Evolutionary conservation across 2,113 vertebrate species (phyloP).

Genomic region (Talpa occidentalis): DNA sequence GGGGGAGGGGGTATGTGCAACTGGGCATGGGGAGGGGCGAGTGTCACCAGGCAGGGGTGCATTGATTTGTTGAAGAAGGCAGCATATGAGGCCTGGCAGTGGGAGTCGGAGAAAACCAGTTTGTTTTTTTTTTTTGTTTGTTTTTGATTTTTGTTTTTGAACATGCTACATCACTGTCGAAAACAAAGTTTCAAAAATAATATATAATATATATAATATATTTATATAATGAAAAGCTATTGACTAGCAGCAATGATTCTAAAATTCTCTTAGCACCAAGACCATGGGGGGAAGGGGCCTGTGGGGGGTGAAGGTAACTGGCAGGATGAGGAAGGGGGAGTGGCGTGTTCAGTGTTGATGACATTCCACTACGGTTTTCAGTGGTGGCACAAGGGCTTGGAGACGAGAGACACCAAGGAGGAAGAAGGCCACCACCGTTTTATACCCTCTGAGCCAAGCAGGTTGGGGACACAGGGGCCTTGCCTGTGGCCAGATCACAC

Average conservation of each 20-base stretch:
- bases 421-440: conserved; percentile 50
- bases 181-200: conserved; percentile 89
- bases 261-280: conserved; percentile 91
- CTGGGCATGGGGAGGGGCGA: not conserved
- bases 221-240: conserved; percentile 90
- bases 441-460: not conserved
- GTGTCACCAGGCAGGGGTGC: conserved; percentile 79
- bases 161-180: conserved; percentile 89
- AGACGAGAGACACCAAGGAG: conserved; percentile 67
- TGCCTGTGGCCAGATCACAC: not conserved
- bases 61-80: conserved; percentile 85
- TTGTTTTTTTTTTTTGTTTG: too few relatives aligned
- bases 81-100: conserved; percentile 87
- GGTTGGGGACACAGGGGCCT: not conserved
- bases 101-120: conserved; percentile 82
- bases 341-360: conserved; percentile 88
- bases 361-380: conserved; percentile 83
- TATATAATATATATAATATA: conserved; percentile 86
- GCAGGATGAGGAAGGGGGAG: conserved; percentile 77
- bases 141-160: conserved; percentile 59
- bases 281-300: conserved; percentile 81
- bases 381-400: conserved; percentile 78
- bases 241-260: conserved; percentile 90
- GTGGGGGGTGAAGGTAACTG: conserved; percentile 60
- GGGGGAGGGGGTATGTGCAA: not conserved